Conservation (phyloP, 2,113 vertebrate species). For the Chiloscyllium plagiosum region DNA sequence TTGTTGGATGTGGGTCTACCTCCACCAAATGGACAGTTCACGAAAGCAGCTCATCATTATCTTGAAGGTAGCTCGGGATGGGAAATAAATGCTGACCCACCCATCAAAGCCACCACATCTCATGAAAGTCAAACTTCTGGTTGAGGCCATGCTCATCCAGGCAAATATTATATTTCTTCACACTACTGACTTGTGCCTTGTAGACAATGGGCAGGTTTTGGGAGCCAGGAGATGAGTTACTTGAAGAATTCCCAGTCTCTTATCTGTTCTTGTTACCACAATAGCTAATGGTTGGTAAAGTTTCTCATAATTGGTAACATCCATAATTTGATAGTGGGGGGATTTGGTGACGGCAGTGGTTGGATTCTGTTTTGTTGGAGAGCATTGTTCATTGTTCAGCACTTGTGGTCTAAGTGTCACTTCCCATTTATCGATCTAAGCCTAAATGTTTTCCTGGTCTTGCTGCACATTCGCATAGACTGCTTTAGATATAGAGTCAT, state of each 20-base stretch:
- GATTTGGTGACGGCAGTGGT: background rate
- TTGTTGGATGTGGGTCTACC: too few species aligned
- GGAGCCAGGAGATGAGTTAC: background rate
- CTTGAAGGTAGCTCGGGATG: too few species aligned
- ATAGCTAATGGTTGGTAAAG: background rate
- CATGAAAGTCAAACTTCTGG: too few species aligned
- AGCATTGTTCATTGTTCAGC: background rate
- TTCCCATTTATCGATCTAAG: background rate
- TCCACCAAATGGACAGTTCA: too few species aligned
- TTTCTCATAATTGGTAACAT: background rate
- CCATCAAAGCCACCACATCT: too few species aligned
- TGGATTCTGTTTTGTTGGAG: background rate
- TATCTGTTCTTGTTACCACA: background rate
- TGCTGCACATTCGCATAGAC: background rate
- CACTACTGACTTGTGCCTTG: too few species aligned
- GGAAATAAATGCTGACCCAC: too few species aligned
- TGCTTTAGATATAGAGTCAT: background rate
- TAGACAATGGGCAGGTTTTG: background rate
- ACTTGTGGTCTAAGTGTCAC: background rate
- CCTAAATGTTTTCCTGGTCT: background rate
- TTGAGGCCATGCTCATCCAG: background rate
- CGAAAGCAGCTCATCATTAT: too few species aligned
- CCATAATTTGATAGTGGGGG: background rate
- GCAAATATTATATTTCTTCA: background rate
- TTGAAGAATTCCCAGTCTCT: background rate